Base-by-base conservation (phyloP, 2,113 vertebrate species). In the Odontophorus gujanensis region DNA sequence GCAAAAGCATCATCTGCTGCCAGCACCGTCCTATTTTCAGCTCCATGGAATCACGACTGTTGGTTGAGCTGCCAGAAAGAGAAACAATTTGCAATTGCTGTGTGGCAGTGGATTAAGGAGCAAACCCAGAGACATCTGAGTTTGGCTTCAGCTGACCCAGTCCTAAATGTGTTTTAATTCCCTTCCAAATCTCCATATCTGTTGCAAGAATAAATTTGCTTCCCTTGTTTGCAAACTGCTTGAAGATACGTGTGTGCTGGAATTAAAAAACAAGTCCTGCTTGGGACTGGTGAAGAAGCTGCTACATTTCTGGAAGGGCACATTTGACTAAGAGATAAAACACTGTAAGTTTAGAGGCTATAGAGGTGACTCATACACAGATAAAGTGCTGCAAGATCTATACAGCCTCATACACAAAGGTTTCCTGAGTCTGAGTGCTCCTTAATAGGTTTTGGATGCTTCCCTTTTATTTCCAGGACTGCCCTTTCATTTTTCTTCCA, bases 31-130 rank as follows among this genome's bases (percentile, higher is more conserved):
- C 92, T 97, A 97, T 97, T 97, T 97, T 96, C 83, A 71, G 95
- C 85, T 57, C 62, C 3, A 0, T 93, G 93, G 95, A 97, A 97
- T 97, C 97, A 97, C 96, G 96, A 97, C 24, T 79, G 58, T 83
- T 95, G 92, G 91, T 91, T 81, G 68, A 0, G 0, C 47, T 72
- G 58, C 87, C 91, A 83, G 53, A 71, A 95, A 50, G 72, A 90
- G 93, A 91, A 97, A 87, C 36, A n/a, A 62, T 91, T 88, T 76
- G 73, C 53, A 68, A 84, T 57, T 94, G 66, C 78, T 68, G 8
- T 20, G 58, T 67, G 63, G 42, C 11, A 22, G 32, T 72, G 57
- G 67, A 21, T 7, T 19, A 14, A 32, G 84, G 40, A 92, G 77
- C 38, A 72, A 89, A 45, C 42, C 66, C 63, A 32, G 15, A 38